Evolutionary conservation across 2,113 vertebrate species (phyloP), one percentile per base, ranked within the genome.

Genomic region (Oryzias melastigma): DNA sequence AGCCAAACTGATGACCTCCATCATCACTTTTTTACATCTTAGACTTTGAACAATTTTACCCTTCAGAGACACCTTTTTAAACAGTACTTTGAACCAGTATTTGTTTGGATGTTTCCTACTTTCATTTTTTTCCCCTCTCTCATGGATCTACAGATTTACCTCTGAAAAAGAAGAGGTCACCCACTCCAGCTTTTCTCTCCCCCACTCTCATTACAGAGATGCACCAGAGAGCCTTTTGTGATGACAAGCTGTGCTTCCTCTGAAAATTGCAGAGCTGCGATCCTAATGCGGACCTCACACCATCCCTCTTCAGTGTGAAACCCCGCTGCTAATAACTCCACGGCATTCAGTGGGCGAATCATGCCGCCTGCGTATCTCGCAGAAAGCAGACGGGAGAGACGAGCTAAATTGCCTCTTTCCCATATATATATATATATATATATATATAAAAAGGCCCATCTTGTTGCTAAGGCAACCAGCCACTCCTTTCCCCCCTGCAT

Each of bases 391-490:
- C 62, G 44, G 62, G 57, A 83, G 53, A 71, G 17, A 52, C 44
- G 44, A 57, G 78, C 48, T 71, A 88, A 87, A 90, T 87, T 85
- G 81, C 82, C 62, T 27, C 4, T 73, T 22, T 71, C 71, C 70
- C 83, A 22, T 22, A 22, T 22, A 22, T 22, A 22, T 22, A 22
- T 22, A 22, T 44, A 44, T 51, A 27, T 27, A 27, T 44, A 44
- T 51, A 27, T 27, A 27, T 15, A 14, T 77, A 72, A 74, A 64
- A 77, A 52, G 48, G 71, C 49, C 25, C 47, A 35, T 14, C 55
- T 27, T 61, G 84, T 89, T 90, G 60, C 87, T 73, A 78, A 47
- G 59, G 85, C 64, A 85, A 83, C 84, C 22, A 8, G 57, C 56
- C 64, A 49, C 46, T 14, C 22, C 18, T 20, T 22, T 29, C 52